Percentiles rank a stretch among this genome's conserved stretches.
Conservation (phyloP, 2,797 vertebrate genomes). For the Limosa lapponica region DNA sequence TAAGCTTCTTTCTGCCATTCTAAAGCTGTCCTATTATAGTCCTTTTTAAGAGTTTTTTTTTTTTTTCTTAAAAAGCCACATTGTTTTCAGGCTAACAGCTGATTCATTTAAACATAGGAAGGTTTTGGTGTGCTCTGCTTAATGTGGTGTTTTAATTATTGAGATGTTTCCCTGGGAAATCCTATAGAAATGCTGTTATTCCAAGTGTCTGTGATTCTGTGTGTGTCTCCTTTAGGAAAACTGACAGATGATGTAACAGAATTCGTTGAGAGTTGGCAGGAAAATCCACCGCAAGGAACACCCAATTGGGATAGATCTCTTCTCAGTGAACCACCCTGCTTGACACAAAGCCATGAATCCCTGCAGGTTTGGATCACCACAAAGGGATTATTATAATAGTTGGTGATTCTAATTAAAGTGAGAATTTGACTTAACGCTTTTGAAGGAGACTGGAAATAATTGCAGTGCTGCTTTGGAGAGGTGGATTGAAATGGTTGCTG, state of each 20-base stretch:
- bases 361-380: constrained; percentile 79
- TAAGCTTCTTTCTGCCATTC: not conserved
- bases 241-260: constrained; percentile 88
- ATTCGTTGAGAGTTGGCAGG: constrained; percentile 94
- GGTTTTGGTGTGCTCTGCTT: not conserved
- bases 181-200: not conserved
- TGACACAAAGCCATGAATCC: constrained; percentile 75
- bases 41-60: not conserved
- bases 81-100: not conserved
- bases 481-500: not conserved
- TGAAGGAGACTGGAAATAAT: not conserved
- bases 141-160: not conserved
- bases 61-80: not conserved
- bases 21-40: not conserved
- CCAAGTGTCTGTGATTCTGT: not conserved
- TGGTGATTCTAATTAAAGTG: not conserved
- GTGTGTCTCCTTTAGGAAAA: constrained; percentile 79
- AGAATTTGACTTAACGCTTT: not conserved
- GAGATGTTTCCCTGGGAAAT: not conserved
- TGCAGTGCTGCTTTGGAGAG: not conserved
- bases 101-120: not conserved
- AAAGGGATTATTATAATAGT: not conserved
- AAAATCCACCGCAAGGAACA: constrained; percentile 80
- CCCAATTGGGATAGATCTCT: constrained; percentile 68
- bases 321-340: constrained; percentile 85